Evolutionary conservation across 2,113 vertebrate genomes (phyloP), one percentile per base, ranked within the genome.

Genomic region (Peromyscus polionotus): DNA sequence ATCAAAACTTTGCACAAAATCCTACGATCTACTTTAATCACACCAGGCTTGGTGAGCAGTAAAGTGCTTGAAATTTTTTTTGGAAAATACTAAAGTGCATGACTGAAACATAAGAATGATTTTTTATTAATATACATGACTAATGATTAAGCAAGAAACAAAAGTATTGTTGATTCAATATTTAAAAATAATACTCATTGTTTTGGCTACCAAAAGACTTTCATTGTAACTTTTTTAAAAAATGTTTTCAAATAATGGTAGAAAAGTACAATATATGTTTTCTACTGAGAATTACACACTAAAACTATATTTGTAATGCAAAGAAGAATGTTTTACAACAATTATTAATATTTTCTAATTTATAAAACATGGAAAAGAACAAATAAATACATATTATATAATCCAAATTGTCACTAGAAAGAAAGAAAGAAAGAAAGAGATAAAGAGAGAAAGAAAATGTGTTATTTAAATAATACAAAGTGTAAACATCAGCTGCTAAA

Each of bases 181-280:
- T 86, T 94, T 91, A 95, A 65, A 96, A 96, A 96, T 90, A 95
- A 96, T 95, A 91, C 76, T 95, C 76, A 89, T 94, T 84, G 87
- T 97, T 95, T 97, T 90, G 33, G 91, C 51, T 95, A 85, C 86
- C 75, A 97, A 93, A 95, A 94, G 57, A 42, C 39, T 97, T 97
- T 90, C 36, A 94, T 67, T 90, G 59, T 94, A 97, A 97, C 88
- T 92, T 95, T 95, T 90, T 77, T 3, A 54, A 93, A 36, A 54
- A 93, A 36, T 70, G 48, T 83, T 96, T 96, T 67, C 84, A 97
- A 96, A 97, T 93, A 95, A 94, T 28, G 57, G n/a, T 90, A 70
- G 70, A 72, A 94, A 96, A 96, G 84, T 31, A 67, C 94, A 93
- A 81, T 75, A 45, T 73, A 88, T 93, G 67, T 88, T 97, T 96